Conservation (phyloP, 2,888 invertebrate genomes). For the Dendrolimus pini region DNA sequence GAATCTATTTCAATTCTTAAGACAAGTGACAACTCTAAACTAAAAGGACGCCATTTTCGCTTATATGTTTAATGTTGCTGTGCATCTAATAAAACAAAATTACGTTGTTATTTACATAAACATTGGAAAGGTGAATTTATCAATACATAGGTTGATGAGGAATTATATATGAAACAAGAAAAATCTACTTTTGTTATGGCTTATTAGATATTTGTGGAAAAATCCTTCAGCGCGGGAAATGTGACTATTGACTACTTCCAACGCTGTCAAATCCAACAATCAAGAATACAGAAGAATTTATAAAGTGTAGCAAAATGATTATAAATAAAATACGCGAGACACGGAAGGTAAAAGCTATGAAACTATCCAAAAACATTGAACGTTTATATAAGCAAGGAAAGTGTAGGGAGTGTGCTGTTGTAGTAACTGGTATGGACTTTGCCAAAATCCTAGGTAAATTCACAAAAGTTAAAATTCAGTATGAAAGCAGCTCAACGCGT, state of each 20-base stretch:
- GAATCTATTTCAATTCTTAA: no score
- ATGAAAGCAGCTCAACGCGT: constrained; percentile 49
- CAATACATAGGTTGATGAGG: no score
- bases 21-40: constrained; percentile 23
- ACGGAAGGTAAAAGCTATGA: constrained; percentile 38
- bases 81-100: constrained; percentile 14
- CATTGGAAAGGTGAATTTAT: no score
- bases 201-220: constrained; percentile 17
- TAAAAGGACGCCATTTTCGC: constrained; percentile 60
- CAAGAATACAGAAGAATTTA: constrained; percentile 18
- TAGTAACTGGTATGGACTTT: constrained; percentile 68
- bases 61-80: constrained; percentile 30
- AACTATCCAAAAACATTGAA: constrained; percentile 54
- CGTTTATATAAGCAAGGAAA: constrained; percentile 59
- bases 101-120: not conserved
- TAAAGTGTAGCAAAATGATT: constrained; percentile 35
- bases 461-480: constrained; percentile 69
- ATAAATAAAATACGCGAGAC: constrained; percentile 49
- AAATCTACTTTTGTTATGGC: no score
- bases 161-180: no score
- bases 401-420: constrained; percentile 64
- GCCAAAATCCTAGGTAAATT: constrained; percentile 69
- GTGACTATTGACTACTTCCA: constrained; percentile 53
- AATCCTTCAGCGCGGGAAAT: constrained; percentile 69
- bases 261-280: constrained; percentile 26